A percentile compares a stretch with the other conserved stretches of the same genome.
These are phyloP conservation scores for Lontra canadensis DNA, from an alignment of 2,113 vertebrate species.

Conservation along the genomic window DNA sequence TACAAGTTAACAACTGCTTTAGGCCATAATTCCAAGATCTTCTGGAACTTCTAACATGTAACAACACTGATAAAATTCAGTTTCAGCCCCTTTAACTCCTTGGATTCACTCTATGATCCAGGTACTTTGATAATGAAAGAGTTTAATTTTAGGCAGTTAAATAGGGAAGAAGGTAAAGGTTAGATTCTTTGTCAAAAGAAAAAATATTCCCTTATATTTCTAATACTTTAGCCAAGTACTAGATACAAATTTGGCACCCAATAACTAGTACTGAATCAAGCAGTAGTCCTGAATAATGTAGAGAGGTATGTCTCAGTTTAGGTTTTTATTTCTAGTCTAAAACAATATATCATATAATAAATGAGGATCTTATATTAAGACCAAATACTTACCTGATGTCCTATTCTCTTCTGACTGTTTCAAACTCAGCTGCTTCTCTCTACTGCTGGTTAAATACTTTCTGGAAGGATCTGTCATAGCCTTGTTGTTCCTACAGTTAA, in stretches of 20 bases:
- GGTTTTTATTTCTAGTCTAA: constrained; percentile 33
- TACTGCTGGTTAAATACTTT: constrained; percentile 93
- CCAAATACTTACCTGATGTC: constrained; percentile 86
- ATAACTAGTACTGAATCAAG: neutral
- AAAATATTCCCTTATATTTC: neutral
- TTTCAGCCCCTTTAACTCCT: constrained; percentile 3
- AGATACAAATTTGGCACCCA: neutral
- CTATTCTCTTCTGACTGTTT: constrained; percentile 94
- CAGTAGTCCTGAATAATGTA: neutral
- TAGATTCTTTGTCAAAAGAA: neutral
- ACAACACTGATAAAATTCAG: neutral
- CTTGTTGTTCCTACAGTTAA: constrained; percentile 94
- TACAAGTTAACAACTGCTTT: neutral
- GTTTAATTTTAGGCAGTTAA: constrained; percentile 26
- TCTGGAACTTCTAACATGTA: constrained; percentile 7
- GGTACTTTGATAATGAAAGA: constrained; percentile 24
- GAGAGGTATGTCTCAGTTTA: neutral
- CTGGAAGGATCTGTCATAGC: constrained; percentile 91
- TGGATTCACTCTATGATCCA: neutral
- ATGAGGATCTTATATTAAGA: constrained; percentile 23
- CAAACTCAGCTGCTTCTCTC: constrained; percentile 92
- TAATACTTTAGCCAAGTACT: neutral
- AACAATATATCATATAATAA: neutral
- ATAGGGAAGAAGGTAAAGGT: neutral
- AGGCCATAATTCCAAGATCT: neutral